Evolutionary conservation across 2,888 invertebrate genomes (phyloP).

Genomic region (Adineta ricciae): DNA sequence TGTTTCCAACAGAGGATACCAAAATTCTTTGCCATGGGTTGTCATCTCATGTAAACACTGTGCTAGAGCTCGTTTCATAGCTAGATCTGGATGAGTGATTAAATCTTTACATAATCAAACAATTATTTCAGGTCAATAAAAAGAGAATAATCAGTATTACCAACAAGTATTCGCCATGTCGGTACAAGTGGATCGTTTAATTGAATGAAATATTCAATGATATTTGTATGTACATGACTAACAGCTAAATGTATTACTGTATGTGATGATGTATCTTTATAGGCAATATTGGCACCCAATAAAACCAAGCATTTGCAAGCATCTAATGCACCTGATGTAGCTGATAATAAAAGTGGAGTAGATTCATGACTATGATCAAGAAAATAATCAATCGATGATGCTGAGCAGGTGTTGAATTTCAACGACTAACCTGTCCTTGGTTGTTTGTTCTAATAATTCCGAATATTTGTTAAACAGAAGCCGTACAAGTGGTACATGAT

Average conservation of each 20-base stretch:
- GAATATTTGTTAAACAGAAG: conserved; percentile 44
- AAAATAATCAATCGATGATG: not conserved
- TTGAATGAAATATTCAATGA: conserved; percentile 47
- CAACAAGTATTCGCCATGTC: conserved; percentile 47
- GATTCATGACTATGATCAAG: conserved; percentile 39
- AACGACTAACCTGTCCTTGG: conserved; percentile 43
- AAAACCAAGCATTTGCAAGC: conserved; percentile 44
- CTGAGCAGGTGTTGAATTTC: not conserved
- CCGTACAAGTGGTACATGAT: conserved; percentile 44
- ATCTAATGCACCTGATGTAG: conserved; percentile 46
- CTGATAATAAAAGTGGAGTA: conserved; percentile 47
- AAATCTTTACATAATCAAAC: conserved; percentile 39
- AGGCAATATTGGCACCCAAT: conserved; percentile 42
- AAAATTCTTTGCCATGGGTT: conserved; percentile 43
- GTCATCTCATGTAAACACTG: conserved; percentile 48
- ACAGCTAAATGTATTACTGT: conserved; percentile 47
- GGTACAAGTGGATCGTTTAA: conserved; percentile 42
- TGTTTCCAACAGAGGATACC: conserved; percentile 44
- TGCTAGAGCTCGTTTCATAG: conserved; percentile 45
- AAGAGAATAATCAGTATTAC: conserved; percentile 37
- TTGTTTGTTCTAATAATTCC: conserved; percentile 44
- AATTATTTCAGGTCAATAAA: not conserved
- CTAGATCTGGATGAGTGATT: conserved; percentile 40
- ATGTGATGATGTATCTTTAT: conserved; percentile 41
- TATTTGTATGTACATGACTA: conserved; percentile 46